Percentiles rank a stretch among this genome's conserved stretches.
These are phyloP conservation scores for Turnix velox DNA, from an alignment of 2,113 vertebrate genomes.

Conservation along the genomic window DNA sequence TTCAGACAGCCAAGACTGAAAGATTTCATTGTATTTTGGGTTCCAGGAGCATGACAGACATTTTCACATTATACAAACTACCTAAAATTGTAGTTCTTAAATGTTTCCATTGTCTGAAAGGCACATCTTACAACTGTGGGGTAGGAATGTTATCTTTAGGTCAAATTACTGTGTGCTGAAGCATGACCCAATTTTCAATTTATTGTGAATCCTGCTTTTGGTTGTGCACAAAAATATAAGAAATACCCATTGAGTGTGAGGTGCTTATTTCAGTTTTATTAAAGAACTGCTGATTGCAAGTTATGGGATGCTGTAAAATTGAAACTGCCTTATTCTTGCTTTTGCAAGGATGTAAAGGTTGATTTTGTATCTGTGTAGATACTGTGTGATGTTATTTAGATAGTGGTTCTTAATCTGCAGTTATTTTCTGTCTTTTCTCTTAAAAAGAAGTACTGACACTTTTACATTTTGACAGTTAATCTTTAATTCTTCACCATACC, in stretches of 20 bases:
- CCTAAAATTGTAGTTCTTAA: slow-evolving; percentile 38
- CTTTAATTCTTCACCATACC: slow-evolving; percentile 33
- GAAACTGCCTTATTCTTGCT: slow-evolving; percentile 40
- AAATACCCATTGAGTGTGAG: slow-evolving; percentile 35
- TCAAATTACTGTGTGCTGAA: slow-evolving; percentile 65
- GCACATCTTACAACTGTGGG: slow-evolving; percentile 16
- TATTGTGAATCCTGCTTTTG: slow-evolving; percentile 51
- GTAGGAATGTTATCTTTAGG: slow-evolving; percentile 61
- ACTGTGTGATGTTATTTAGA: slow-evolving; percentile 14
- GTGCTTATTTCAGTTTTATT: slow-evolving; percentile 63
- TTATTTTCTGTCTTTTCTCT: neutral
- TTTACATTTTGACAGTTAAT: slow-evolving; percentile 47
- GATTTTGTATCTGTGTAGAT: neutral
- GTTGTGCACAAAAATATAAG: neutral
- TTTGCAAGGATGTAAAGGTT: neutral
- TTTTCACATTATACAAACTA: slow-evolving; percentile 49
- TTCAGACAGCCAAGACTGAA: neutral
- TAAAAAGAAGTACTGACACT: neutral
- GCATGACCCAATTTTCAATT: slow-evolving; percentile 51
- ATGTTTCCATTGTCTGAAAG: slow-evolving; percentile 60
- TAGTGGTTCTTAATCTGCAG: slow-evolving; percentile 1
- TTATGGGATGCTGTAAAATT: slow-evolving; percentile 51
- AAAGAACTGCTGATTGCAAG: slow-evolving; percentile 52
- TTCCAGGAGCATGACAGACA: neutral
- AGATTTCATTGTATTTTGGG: slow-evolving; percentile 27